Percentiles rank a stretch among this genome's conserved stretches.
Conservation (phyloP, 2,797 vertebrate species). For the Rhinatrema bivittatum region DNA sequence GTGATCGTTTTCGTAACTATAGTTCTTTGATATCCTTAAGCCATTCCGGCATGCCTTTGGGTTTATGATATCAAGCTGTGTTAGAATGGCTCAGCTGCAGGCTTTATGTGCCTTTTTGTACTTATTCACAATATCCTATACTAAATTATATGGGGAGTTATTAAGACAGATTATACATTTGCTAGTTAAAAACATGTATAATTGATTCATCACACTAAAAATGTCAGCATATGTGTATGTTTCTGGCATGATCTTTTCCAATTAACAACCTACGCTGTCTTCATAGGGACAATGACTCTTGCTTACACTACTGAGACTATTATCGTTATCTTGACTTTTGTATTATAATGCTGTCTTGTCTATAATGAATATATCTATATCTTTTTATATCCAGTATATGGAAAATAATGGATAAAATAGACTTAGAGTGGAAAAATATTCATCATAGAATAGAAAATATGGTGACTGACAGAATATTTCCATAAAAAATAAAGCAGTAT, state of each 20-base stretch:
- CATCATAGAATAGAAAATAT: no score
- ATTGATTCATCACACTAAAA: conserved; percentile 39
- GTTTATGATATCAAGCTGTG: conserved; percentile 51
- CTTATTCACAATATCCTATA: conserved; percentile 22
- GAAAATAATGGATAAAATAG: no score
- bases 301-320: conserved; percentile 34
- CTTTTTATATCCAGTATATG: no score
- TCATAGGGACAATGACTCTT: conserved; percentile 36
- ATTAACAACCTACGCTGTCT: conserved; percentile 38
- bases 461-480: no score
- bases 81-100: conserved; percentile 37
- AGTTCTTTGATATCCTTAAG: conserved; percentile 29
- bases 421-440: no score
- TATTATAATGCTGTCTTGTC: conserved; percentile 31
- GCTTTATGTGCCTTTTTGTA: conserved; percentile 45
- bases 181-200: conserved; percentile 45
- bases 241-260: conserved; percentile 33
- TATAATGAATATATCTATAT: no score
- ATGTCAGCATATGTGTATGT: conserved; percentile 36
- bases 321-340: conserved; percentile 41
- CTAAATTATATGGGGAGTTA: conserved; percentile 44
- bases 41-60: conserved; percentile 40
- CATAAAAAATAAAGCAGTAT: no score
- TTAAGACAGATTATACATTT: conserved; percentile 42
- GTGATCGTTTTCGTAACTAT: conserved; percentile 30